Conservation (phyloP, 2,113 vertebrate species). For the Dryoscopus gambensis region DNA sequence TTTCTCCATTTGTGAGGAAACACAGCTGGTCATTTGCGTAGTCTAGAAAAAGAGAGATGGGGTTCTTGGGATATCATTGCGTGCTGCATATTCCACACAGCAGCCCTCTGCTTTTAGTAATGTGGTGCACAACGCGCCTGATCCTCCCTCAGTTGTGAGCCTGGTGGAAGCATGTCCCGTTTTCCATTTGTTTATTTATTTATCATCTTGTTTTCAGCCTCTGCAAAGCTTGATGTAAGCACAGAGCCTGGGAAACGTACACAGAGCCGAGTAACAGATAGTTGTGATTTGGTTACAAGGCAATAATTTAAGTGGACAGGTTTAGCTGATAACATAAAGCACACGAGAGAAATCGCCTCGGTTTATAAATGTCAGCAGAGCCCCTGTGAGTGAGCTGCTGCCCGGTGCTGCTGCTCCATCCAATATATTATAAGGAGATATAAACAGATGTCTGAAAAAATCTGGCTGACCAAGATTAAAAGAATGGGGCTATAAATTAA, state of each 20-base stretch:
- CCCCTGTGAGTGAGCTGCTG: constrained; percentile 61
- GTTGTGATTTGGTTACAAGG: constrained; percentile 72
- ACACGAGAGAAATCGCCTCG: constrained; percentile 63
- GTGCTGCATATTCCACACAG: neutral
- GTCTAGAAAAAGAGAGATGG: neutral
- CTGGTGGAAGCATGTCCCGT: constrained; percentile 6
- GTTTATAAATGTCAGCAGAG: constrained; percentile 74
- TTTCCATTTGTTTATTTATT: constrained; percentile 73
- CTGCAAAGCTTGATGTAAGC: constrained; percentile 61
- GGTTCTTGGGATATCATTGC: neutral
- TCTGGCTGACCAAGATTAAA: constrained; percentile 73
- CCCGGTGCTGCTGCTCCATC: constrained; percentile 46
- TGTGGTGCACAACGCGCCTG: neutral
- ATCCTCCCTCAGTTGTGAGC: constrained; percentile 2
- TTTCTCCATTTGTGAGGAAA: neutral
- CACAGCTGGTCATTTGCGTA: neutral
- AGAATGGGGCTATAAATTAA: constrained; percentile 68
- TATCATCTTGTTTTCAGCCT: constrained; percentile 59
- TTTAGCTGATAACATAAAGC: constrained; percentile 76
- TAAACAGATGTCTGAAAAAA: constrained; percentile 64
- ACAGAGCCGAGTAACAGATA: constrained; percentile 64
- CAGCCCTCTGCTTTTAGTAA: neutral
- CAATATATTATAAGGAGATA: constrained; percentile 67
- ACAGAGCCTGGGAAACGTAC: constrained; percentile 51
- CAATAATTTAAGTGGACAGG: constrained; percentile 75